Conservation (phyloP, 2,797 vertebrate genomes). For the Macropodus opercularis region DNA sequence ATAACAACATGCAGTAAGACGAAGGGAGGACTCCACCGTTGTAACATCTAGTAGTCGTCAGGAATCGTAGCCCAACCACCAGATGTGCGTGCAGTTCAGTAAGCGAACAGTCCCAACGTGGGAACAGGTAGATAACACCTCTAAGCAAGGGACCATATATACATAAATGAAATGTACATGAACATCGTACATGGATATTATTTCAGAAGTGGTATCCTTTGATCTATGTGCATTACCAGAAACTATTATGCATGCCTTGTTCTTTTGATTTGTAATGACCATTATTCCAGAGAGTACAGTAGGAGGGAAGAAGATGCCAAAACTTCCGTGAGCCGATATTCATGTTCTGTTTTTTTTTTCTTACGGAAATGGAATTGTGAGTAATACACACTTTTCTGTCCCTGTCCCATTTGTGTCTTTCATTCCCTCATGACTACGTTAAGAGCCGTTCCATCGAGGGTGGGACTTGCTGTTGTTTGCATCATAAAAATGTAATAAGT, state of each 20-base stretch:
- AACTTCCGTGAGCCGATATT: slow-evolving; percentile 65
- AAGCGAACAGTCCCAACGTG: slow-evolving; percentile 55
- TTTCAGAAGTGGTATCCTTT: slow-evolving; percentile 73
- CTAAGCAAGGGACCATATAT: slow-evolving; percentile 68
- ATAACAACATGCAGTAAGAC: slow-evolving; percentile 57
- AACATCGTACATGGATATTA: slow-evolving; percentile 78
- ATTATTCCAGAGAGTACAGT: slow-evolving; percentile 62
- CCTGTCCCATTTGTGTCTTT: slow-evolving; percentile 72
- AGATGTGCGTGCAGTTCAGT: slow-evolving; percentile 49
- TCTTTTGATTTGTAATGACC: slow-evolving; percentile 75
- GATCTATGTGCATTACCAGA: slow-evolving; percentile 77
- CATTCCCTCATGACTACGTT: slow-evolving; percentile 69
- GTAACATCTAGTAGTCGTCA: slow-evolving; percentile 45
- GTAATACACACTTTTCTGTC: slow-evolving; percentile 71
- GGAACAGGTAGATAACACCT: slow-evolving; percentile 51
- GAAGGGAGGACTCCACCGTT: slow-evolving; percentile 34
- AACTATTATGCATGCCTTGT: slow-evolving; percentile 84
- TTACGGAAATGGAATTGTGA: slow-evolving; percentile 63
- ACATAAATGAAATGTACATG: slow-evolving; percentile 78
- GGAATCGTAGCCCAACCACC: slow-evolving; percentile 45
- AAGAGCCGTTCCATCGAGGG: slow-evolving; percentile 73
- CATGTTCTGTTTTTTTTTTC: slow-evolving; percentile 42
- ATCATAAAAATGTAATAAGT: slow-evolving; percentile 85
- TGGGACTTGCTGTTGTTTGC: slow-evolving; percentile 77
- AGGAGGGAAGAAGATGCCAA: slow-evolving; percentile 73